Percentiles rank a stretch among this genome's conserved stretches.
Evolutionary conservation across 2,113 vertebrate genomes (phyloP).

Genomic region (Anolis carolinensis): DNA sequence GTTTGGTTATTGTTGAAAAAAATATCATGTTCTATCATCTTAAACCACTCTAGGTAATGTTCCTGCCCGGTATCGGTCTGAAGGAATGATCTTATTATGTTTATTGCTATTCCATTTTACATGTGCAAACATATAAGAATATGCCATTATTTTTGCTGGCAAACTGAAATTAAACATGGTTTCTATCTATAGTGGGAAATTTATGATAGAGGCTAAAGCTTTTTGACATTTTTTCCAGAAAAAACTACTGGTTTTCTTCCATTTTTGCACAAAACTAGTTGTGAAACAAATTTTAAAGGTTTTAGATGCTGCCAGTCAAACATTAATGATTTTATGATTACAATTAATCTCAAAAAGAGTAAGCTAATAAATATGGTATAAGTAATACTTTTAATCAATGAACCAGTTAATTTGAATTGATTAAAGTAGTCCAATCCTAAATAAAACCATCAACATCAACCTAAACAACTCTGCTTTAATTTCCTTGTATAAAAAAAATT

Average conservation of each 20-base stretch:
- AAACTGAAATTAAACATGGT: neutral
- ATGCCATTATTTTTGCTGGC: neutral
- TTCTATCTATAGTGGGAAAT: neutral
- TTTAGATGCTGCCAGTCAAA: too few relatives aligned
- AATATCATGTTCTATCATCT: neutral
- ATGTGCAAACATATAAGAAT: neutral
- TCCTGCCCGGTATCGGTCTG: too few relatives aligned
- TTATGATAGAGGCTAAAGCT: neutral
- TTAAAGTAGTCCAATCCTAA: neutral
- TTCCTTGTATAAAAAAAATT: constrained; percentile 40
- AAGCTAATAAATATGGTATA: too few relatives aligned
- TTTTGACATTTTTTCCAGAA: too few relatives aligned
- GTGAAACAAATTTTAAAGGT: too few relatives aligned
- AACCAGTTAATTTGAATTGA: too few relatives aligned
- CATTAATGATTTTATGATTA: too few relatives aligned
- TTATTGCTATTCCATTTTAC: neutral
- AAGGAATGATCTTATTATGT: neutral
- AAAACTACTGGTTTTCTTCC: too few relatives aligned
- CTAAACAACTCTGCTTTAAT: too few relatives aligned
- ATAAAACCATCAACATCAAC: neutral
- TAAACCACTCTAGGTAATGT: neutral
- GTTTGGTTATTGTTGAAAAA: neutral
- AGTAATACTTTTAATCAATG: too few relatives aligned
- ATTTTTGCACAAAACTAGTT: too few relatives aligned
- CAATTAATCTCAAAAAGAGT: too few relatives aligned